Base-by-base conservation (phyloP, 2,888 invertebrate genomes). In the Steromphala cineraria region DNA sequence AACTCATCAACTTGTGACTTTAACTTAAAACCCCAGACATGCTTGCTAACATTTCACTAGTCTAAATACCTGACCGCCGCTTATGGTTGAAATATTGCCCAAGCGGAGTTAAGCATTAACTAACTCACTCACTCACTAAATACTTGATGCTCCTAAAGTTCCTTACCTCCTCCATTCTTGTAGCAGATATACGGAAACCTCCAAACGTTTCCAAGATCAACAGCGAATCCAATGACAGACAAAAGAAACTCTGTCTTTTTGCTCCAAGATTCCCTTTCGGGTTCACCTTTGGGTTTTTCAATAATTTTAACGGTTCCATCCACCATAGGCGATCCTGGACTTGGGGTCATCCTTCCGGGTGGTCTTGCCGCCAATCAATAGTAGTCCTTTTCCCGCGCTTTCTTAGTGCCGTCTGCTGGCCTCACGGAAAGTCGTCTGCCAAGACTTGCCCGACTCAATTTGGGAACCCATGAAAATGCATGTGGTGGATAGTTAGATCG, bases 191-290 rank as follows among this genome's bases (percentile, higher is more conserved):
- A 98, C 83, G 97, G 94, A 97, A 98, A 90, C 93, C 98, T 95
- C 97, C 97, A 98, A 24, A 98, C 97, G 93, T 98, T 98, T 89
- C 97, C 98, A 91, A 99, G 95, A 92, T 98, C 98, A 91, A 98
- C 98, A 86, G 98, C 98, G 94, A 98, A 98, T 91, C 98, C 98
- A 95, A 98, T 98, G 94, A 98, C 98, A 79, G 98, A 98, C 89
- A 98, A 95, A 92, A 98, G 95, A 94, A 98, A 98, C 95, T 98
- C 98, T 83, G 97, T 97, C 95, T 98, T 98, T 95, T 97, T 91
- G 93, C 96, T 96, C 97, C 97, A 97, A 0, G 97, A 97, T 94
- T 97, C 97, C 8, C 97, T 79, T 71, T 87, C 88, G 4, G 80
- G 81, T 24, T 84, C 84, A 15, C 80, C 80, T 79, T 83, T 84